phyloP scores from a whole-genome alignment of 2,888 invertebrate species.

The Phasia obesa region DNA sequence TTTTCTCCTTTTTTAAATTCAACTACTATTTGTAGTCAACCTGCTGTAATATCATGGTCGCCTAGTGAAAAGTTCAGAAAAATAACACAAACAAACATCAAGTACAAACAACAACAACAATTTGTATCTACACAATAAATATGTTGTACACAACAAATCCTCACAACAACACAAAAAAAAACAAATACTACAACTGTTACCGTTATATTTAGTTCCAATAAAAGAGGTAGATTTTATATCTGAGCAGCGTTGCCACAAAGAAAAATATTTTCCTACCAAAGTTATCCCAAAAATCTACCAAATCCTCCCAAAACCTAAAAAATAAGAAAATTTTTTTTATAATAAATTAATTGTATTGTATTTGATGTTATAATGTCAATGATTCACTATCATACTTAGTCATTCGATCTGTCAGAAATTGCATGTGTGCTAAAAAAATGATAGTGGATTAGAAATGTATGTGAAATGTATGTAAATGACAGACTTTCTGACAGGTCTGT shows the following conservation, averaged over 20 bases:
- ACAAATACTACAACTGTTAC: slow-evolving; percentile 8
- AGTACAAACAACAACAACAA: slow-evolving; percentile 28
- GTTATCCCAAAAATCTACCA: no score
- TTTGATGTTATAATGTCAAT: no score
- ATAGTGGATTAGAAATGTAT: no score
- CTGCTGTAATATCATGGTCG: slow-evolving; percentile 57
- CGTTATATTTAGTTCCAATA: slow-evolving; percentile 26
- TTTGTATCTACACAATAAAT: not conserved
- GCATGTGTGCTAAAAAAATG: no score
- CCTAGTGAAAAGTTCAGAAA: slow-evolving; percentile 65
- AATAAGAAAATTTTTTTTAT: no score
- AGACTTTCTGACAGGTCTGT: no score
- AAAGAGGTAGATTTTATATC: not conserved
- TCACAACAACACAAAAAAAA: not conserved
- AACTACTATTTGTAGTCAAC: slow-evolving; percentile 2
- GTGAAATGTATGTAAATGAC: no score
- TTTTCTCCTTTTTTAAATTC: slow-evolving; percentile 3
- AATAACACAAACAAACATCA: slow-evolving; percentile 70
- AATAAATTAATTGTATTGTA: no score
- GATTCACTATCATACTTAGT: no score
- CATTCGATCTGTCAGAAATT: no score
- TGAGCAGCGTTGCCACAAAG: not conserved
- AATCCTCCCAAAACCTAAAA: no score
- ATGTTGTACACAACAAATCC: not conserved
- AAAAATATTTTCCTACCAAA: no score